phyloP scores from a whole-genome alignment of 1,140 invertebrate genomes.

The Atta cephalotes region DNA sequence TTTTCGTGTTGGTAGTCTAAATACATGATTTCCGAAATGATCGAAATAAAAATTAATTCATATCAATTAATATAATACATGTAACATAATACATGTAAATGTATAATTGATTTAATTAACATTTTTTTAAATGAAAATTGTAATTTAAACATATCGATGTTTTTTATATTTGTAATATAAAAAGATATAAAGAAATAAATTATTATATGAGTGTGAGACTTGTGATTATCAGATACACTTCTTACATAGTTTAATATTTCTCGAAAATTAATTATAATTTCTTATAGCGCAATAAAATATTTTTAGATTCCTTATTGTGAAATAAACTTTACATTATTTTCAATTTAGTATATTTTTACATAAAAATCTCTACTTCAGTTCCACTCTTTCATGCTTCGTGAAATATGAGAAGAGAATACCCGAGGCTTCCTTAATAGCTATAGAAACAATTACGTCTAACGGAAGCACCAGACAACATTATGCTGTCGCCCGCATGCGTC shows the following conservation, averaged over 20 bases:
- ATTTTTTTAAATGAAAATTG: neutral
- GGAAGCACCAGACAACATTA: constrained; percentile 67
- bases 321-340: constrained; percentile 21
- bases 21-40: neutral
- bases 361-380: constrained; percentile 23
- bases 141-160: neutral
- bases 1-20: neutral
- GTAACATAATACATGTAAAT: neutral
- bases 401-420: constrained; percentile 7
- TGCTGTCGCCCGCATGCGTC: constrained; percentile 64
- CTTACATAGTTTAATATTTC: neutral
- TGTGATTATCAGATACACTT: neutral
- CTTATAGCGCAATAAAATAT: neutral
- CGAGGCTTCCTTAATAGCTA: constrained; percentile 39
- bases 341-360: constrained; percentile 15
- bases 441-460: constrained; percentile 59
- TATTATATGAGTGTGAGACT: neutral
- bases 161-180: neutral
- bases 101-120: neutral
- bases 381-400: neutral
- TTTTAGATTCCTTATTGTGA: neutral
- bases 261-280: neutral
- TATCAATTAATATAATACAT: neutral
- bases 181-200: neutral
- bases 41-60: neutral